Conservation (phyloP, 2,888 invertebrate species). For the Griposia aprilina region DNA sequence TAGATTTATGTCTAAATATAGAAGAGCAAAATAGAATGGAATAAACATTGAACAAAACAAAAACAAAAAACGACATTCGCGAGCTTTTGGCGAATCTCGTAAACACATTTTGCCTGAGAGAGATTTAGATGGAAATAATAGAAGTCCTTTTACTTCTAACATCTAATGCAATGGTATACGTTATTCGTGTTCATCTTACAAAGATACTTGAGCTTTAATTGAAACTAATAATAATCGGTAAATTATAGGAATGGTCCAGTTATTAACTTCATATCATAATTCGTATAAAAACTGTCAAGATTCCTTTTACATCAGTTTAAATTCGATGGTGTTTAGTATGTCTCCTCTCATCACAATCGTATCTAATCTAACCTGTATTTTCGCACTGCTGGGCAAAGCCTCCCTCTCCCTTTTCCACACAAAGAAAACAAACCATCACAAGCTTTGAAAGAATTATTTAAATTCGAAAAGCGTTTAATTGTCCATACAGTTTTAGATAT, state of each 20-base stretch:
- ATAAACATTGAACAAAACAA: neutral
- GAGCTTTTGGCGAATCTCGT: neutral
- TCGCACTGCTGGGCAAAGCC: neutral
- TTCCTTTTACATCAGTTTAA: too few species aligned
- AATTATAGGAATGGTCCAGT: neutral
- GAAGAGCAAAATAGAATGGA: neutral
- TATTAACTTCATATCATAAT: neutral
- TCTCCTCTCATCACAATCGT: neutral
- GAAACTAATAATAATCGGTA: neutral
- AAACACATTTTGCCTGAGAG: neutral
- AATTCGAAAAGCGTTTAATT: neutral
- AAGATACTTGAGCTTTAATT: neutral
- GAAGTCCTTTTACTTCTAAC: neutral
- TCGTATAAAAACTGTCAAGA: neutral
- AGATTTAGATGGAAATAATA: neutral
- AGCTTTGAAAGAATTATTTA: neutral
- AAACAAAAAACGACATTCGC: neutral
- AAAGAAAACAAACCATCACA: neutral
- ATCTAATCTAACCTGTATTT: neutral
- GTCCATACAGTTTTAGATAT: slow-evolving; percentile 9
- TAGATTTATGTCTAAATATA: slow-evolving; percentile 1
- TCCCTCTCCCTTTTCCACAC: neutral
- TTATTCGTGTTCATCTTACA: neutral
- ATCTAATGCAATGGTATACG: neutral
- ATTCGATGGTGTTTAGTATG: neutral